Percentiles rank a stretch among this genome's conserved stretches.
Conservation (phyloP, 1,140 invertebrate genomes). For the Nomia melanderi region DNA sequence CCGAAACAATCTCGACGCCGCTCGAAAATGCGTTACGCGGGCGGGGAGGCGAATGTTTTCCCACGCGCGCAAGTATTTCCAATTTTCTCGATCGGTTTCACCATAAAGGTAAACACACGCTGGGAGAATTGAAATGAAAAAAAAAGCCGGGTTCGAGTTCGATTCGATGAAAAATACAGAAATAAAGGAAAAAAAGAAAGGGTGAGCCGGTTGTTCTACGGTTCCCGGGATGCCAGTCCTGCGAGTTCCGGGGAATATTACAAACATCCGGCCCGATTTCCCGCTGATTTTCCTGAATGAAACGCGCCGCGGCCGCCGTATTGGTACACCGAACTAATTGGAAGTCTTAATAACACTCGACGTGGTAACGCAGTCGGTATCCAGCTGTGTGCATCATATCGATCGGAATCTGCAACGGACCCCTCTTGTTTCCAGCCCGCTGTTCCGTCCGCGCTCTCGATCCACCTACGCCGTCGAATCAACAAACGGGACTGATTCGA, state of each 20-base stretch:
- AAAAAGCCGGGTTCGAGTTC: not conserved
- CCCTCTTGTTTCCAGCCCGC: conserved; percentile 46
- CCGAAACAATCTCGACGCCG: not conserved
- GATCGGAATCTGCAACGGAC: conserved; percentile 68
- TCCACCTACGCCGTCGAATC: conserved; percentile 62
- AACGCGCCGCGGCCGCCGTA: conserved; percentile 40
- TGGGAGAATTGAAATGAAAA: conserved; percentile 12
- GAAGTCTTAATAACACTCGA: conserved; percentile 75
- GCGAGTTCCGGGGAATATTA: conserved; percentile 26
- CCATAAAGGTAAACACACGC: not conserved
- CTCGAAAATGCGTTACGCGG: not conserved
- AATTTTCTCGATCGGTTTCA: not conserved
- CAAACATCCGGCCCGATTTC: conserved; percentile 48
- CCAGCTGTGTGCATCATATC: conserved; percentile 66
- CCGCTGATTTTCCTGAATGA: conserved; percentile 47
- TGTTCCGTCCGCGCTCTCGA: conserved; percentile 46
- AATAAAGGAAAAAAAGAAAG: conserved; percentile 4
- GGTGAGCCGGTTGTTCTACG: not conserved
- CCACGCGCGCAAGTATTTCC: not conserved
- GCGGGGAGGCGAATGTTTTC: too few relatives aligned
- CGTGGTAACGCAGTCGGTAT: conserved; percentile 67
- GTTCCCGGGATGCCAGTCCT: not conserved
- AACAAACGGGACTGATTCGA: conserved; percentile 73
- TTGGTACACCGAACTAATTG: conserved; percentile 71
- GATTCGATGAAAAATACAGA: conserved; percentile 20